Base-by-base conservation (phyloP, 2,888 invertebrate species). In the Gymnosoma rotundatum region DNA sequence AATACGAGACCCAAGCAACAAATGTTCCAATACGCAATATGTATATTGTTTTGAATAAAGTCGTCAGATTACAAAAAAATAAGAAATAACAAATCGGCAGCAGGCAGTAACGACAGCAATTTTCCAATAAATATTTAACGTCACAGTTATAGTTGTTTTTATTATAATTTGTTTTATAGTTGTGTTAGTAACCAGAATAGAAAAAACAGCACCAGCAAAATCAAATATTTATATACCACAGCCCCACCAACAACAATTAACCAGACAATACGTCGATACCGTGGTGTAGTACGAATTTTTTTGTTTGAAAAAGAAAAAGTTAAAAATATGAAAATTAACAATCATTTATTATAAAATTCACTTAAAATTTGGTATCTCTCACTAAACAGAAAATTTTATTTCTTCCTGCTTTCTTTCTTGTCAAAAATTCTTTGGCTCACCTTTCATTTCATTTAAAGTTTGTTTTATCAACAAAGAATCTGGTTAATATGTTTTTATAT, bases 281-380 rank as follows among this genome's bases (percentile, higher is more conserved):
- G 38, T 66, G 58, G 54, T 52, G 48, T 32, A 25, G 14, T 16
- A 54, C 25, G 38, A 64, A 14, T 14, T 42, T 48, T 61, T 75
- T 58, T 83, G 12, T 70, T 56, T 69, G 58, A 78, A 18, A 66
- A 32, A 78, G 25, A 25, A 42, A 18, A n/a, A 74, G 12, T 16
- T 16, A 45, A 12, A 48, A 48, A 48, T 42, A 16, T 16, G 16
- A 6, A 48, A 32, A 48, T 66, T 38, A 64, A 64, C 61, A 75
- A 54, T 56, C 38, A 79, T 60, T 69, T 73, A 83, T 45, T 69
- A 42, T n/a, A 45, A 25, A 83, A 80, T 73, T 64, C 63, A 85
- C 85, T 85, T 61, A 74, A 83, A 87, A 86, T 85, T 87, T 87
- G 66, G 81, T 84, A 63, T 36, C n/a, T 78, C 64, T 78, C 61